phyloP scores from a whole-genome alignment of 1,140 invertebrate species.

The Venustaconcha ellipsiformis region DNA sequence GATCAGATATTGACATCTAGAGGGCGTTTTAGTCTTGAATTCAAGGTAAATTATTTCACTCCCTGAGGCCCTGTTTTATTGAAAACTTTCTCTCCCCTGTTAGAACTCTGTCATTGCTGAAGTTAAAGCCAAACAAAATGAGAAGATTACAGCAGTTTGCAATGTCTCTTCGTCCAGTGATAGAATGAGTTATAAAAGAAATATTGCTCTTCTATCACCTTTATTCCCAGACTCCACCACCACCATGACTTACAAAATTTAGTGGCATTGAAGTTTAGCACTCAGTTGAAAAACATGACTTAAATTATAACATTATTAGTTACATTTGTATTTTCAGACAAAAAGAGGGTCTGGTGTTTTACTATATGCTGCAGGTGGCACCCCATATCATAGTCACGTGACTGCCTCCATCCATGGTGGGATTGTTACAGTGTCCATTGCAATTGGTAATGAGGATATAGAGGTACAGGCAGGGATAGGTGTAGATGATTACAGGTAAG shows the following conservation, averaged over 20 bases:
- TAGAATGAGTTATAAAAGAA: neutral
- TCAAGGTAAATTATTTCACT: slow-evolving; percentile 76
- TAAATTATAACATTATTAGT: neutral
- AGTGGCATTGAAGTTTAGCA: neutral
- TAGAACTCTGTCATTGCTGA: neutral
- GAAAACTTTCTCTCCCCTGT: neutral
- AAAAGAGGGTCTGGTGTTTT: slow-evolving; percentile 56
- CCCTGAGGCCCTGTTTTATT: neutral
- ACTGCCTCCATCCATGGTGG: slow-evolving; percentile 54
- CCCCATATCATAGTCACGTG: slow-evolving; percentile 53
- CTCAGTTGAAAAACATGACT: neutral
- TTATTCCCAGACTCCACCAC: neutral
- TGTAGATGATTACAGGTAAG: slow-evolving; percentile 62
- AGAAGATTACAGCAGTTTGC: neutral
- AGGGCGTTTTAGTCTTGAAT: slow-evolving; percentile 87
- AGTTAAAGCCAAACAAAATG: neutral
- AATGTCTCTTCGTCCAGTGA: neutral
- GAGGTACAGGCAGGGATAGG: slow-evolving; percentile 55
- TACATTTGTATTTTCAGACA: slow-evolving; percentile 41
- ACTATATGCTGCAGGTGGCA: slow-evolving; percentile 56
- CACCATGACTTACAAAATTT: slow-evolving; percentile 8
- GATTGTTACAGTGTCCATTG: slow-evolving; percentile 75
- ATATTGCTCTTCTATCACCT: neutral
- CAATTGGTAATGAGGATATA: slow-evolving; percentile 80
- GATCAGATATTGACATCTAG: slow-evolving; percentile 88